Conservation (phyloP, 2,888 invertebrate species). For the Embidobia sp. region DNA sequence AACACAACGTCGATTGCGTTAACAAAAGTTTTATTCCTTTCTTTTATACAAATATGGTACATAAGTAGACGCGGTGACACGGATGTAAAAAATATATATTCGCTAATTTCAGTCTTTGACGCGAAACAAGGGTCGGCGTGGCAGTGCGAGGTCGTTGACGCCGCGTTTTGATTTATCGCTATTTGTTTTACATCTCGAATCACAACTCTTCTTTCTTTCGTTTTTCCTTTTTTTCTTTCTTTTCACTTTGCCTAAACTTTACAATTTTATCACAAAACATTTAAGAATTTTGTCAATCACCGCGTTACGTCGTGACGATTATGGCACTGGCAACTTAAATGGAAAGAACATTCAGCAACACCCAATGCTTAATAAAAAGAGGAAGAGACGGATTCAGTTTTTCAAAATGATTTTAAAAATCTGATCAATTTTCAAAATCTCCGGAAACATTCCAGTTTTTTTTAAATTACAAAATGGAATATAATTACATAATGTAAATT, state of each 20-base stretch:
- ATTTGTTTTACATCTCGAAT: slow-evolving; percentile 27
- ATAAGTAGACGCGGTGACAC: slow-evolving; percentile 71
- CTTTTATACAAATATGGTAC: slow-evolving; percentile 78
- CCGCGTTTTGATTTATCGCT: slow-evolving; percentile 43
- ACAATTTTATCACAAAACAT: slow-evolving; percentile 34
- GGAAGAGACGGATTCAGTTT: no score
- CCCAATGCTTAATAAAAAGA: no score
- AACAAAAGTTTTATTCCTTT: slow-evolving; percentile 75
- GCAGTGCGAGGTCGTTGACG: slow-evolving; percentile 72
- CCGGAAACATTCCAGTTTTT: no score
- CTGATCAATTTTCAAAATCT: no score
- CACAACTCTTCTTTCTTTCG: slow-evolving; percentile 6
- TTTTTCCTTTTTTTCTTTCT: no score
- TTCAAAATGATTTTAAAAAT: no score
- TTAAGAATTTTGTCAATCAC: slow-evolving; percentile 35
- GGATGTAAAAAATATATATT: slow-evolving; percentile 75
- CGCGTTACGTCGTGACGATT: slow-evolving; percentile 53
- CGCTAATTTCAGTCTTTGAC: slow-evolving; percentile 76
- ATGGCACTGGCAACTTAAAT: slow-evolving; percentile 54
- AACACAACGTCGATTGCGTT: slow-evolving; percentile 55
- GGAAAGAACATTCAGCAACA: slow-evolving; percentile 10
- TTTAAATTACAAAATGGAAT: no score
- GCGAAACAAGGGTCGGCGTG: slow-evolving; percentile 69
- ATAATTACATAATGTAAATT: no score
- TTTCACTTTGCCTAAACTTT: not conserved